Evolutionary conservation across 2,888 invertebrate genomes (phyloP).

Genomic region (Tetragonisca angustula): DNA sequence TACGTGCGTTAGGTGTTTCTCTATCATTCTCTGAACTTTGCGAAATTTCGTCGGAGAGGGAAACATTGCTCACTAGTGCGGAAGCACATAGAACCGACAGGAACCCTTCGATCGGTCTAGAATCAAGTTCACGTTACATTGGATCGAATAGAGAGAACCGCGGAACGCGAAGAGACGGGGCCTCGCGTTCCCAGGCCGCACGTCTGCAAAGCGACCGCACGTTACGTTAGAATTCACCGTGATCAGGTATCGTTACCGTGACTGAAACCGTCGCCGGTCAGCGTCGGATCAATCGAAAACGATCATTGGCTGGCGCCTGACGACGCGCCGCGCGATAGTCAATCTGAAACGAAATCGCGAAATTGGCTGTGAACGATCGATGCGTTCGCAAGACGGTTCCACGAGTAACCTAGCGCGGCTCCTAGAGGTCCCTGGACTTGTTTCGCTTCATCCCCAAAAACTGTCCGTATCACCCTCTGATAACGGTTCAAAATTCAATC

Average conservation of each 20-base stretch:
- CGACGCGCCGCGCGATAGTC: background rate
- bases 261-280: slow-evolving; percentile 21
- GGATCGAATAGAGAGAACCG: slow-evolving; percentile 24
- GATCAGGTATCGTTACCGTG: slow-evolving; percentile 48
- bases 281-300: slow-evolving; percentile 21
- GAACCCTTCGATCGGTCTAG: slow-evolving; percentile 60
- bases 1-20: slow-evolving; percentile 3
- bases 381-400: slow-evolving; percentile 61
- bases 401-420: slow-evolving; percentile 62
- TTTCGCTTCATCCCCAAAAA: slow-evolving; percentile 66
- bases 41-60: slow-evolving; percentile 77
- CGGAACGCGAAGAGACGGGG: background rate
- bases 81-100: slow-evolving; percentile 74
- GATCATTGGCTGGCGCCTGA: slow-evolving; percentile 2
- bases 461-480: slow-evolving; percentile 77
- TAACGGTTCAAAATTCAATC: slow-evolving; percentile 75
- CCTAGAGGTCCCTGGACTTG: slow-evolving; percentile 63
- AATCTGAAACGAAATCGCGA: slow-evolving; percentile 24
- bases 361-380: slow-evolving; percentile 58
- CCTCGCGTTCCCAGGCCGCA: background rate
- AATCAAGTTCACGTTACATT: slow-evolving; percentile 39
- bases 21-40: slow-evolving; percentile 60
- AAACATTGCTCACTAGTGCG: slow-evolving; percentile 75
- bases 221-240: slow-evolving; percentile 34
- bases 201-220: slow-evolving; percentile 5